Conservation (phyloP, 2,888 invertebrate genomes). For the Venusia cambrica region DNA sequence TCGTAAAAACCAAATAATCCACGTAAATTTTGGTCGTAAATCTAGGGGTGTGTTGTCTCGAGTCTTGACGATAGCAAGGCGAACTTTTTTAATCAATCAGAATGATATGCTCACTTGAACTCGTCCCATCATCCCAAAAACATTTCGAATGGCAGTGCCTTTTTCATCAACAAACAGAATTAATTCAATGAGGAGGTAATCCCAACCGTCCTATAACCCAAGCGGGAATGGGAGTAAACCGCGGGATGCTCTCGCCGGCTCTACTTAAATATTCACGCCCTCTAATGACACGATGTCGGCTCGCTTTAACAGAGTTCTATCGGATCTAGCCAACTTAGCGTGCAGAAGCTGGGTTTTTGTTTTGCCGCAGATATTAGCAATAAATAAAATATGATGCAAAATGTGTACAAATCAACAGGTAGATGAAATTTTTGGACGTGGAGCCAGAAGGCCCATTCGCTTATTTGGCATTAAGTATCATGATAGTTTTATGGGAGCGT, state of each 20-base stretch:
- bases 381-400: conserved; percentile 15
- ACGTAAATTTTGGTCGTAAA: conserved; percentile 4
- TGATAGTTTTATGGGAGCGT: too few relatives aligned
- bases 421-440: conserved; percentile 6
- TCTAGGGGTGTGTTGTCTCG: too few relatives aligned
- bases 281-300: conserved; percentile 69
- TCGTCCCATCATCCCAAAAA: conserved; percentile 40
- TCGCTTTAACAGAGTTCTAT: conserved; percentile 58
- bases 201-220: conserved; percentile 58
- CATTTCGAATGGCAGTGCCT: conserved; percentile 44
- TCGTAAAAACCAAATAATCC: conserved; percentile 16
- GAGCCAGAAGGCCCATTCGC: conserved; percentile 6
- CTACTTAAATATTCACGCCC: conserved; percentile 74
- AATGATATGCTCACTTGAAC: conserved; percentile 30
- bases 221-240: conserved; percentile 54
- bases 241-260: conserved; percentile 58
- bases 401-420: conserved; percentile 20
- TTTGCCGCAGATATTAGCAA: conserved; percentile 23
- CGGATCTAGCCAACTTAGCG: conserved; percentile 36
- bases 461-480: conserved; percentile 9
- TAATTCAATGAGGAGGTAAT: conserved; percentile 69
- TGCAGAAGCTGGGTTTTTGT: conserved; percentile 36
- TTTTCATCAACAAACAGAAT: conserved; percentile 62
- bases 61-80: too few relatives aligned
- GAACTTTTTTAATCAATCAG: too few relatives aligned